phyloP scores from a whole-genome alignment of 2,797 vertebrate genomes.

The Schizothorax lantsangensis region DNA sequence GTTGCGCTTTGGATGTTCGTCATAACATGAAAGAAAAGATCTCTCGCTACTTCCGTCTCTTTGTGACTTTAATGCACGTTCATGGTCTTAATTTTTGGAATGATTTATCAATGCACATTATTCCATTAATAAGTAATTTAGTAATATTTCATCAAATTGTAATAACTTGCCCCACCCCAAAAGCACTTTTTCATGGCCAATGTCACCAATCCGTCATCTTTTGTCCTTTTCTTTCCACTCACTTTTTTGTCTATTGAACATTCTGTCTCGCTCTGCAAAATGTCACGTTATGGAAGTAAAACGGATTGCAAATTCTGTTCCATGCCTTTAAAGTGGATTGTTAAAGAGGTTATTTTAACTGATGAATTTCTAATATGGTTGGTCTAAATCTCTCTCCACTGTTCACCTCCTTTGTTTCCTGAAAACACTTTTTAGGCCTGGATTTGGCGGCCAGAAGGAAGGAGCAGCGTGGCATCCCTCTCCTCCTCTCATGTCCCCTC shows the following conservation, averaged over 20 bases:
- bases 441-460: constrained; percentile 69
- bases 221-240: background rate
- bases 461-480: constrained; percentile 70
- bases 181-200: background rate
- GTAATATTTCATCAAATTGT: background rate
- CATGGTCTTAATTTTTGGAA: background rate
- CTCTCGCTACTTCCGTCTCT: background rate
- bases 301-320: background rate
- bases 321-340: background rate
- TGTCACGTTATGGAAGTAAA: background rate
- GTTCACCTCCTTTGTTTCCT: background rate
- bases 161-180: background rate
- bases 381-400: background rate
- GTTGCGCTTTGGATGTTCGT: background rate
- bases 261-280: background rate
- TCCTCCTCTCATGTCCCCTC: constrained; percentile 77
- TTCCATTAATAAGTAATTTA: background rate
- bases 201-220: background rate
- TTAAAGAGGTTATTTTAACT: background rate
- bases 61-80: background rate
- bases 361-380: background rate
- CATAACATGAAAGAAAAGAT: background rate
- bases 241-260: background rate
- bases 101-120: background rate
- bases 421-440: constrained; percentile 65